Percentiles rank a stretch among this genome's conserved stretches.
These are phyloP conservation scores for Melanotaenia maccullochi DNA, from an alignment of 2,797 vertebrate genomes.

Conservation along the genomic window DNA sequence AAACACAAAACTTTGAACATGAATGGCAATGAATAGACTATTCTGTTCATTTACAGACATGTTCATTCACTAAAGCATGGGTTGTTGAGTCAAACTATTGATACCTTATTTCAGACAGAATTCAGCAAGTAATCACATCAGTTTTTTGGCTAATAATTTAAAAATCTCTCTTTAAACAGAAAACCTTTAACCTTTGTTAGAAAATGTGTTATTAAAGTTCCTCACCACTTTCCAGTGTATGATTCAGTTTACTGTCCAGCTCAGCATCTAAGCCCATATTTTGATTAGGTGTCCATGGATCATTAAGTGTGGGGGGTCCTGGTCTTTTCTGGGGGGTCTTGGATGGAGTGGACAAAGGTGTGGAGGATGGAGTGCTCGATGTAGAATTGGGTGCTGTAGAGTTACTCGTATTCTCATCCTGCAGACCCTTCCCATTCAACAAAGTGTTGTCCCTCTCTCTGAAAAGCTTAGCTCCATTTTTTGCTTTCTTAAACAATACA, in stretches of 20 bases:
- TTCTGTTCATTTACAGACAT: not conserved
- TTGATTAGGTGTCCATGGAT: conserved; percentile 75
- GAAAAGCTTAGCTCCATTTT: conserved; percentile 90
- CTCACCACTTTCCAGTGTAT: conserved; percentile 85
- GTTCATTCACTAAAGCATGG: not conserved
- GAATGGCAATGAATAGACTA: not conserved
- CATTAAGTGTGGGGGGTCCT: conserved; percentile 70
- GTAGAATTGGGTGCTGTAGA: conserved; percentile 52
- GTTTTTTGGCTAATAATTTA: not conserved
- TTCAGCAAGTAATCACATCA: not conserved
- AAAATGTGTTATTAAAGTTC: not conserved
- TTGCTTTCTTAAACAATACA: conserved; percentile 93
- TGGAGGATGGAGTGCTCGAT: conserved; percentile 66
- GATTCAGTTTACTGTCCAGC: conserved; percentile 81
- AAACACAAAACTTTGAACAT: not conserved
- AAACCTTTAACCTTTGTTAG: not conserved
- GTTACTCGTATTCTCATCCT: conserved; percentile 55
- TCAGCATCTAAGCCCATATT: conserved; percentile 80
- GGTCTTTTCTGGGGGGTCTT: conserved; percentile 73
- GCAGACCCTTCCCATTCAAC: conserved; percentile 80
- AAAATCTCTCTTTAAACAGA: not conserved
- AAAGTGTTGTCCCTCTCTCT: conserved; percentile 85
- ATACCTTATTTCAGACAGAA: not conserved
- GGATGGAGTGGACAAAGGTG: conserved; percentile 68
- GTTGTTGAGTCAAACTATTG: not conserved